A percentile compares a stretch with the other conserved stretches of the same genome.
phyloP scores from a whole-genome alignment of 2,888 invertebrate species.

The Schizaphis graminum region DNA sequence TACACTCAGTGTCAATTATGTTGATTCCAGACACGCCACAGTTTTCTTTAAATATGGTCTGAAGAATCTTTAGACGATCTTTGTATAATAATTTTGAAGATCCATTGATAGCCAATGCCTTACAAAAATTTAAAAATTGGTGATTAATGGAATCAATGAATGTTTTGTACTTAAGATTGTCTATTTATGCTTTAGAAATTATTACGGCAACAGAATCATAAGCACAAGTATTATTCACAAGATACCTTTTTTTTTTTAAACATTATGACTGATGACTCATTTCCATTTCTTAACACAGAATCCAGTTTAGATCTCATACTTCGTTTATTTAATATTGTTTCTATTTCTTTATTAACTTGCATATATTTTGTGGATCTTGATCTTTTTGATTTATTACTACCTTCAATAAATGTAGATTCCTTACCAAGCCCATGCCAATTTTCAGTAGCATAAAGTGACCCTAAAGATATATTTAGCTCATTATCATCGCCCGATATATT shows the following conservation, averaged over 20 bases:
- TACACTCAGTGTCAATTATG: background rate
- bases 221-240: background rate
- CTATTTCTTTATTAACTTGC: background rate
- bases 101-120: background rate
- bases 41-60: background rate
- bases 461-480: background rate
- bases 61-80: background rate
- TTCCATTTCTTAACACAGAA: background rate
- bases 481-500: background rate
- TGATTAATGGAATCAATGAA: background rate
- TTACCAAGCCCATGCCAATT: background rate
- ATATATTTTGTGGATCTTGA: background rate
- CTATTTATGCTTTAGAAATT: background rate
- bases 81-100: background rate
- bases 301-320: background rate
- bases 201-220: background rate
- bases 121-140: constrained; percentile 18
- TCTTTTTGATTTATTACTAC: background rate
- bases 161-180: background rate
- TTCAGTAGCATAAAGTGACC: background rate
- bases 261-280: background rate
- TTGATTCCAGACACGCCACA: background rate
- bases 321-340: background rate
- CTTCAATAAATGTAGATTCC: background rate
- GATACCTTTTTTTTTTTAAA: background rate